Evolutionary conservation across 2,113 vertebrate genomes (phyloP).

Genomic region (Atlantisia rogersi): DNA sequence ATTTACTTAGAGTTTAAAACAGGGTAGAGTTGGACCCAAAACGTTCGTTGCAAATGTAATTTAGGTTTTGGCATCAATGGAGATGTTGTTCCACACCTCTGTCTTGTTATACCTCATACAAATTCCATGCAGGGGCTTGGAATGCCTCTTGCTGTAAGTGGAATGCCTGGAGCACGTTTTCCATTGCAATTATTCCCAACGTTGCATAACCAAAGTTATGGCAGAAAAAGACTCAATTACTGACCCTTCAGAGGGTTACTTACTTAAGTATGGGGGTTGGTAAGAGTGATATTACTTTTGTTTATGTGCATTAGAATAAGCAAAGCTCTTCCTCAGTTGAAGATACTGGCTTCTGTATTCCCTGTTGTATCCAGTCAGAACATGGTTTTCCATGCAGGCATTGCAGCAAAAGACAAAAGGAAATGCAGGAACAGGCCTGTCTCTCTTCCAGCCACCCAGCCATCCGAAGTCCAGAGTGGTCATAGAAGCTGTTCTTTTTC

Average conservation of each 20-base stretch:
- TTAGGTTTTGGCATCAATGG: background rate
- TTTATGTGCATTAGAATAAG: background rate
- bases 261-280: background rate
- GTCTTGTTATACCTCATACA: background rate
- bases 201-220: background rate
- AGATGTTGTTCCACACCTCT: background rate
- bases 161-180: background rate
- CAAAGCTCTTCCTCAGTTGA: background rate
- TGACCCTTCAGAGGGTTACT: background rate
- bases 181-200: background rate
- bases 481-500: constrained; percentile 32
- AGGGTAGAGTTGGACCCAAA: background rate
- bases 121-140: background rate
- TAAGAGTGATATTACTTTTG: background rate
- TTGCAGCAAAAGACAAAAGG: background rate
- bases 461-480: background rate
- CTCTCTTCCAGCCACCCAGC: background rate
- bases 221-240: background rate
- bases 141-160: background rate
- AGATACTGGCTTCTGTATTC: background rate
- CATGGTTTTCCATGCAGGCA: rapidly evolving
- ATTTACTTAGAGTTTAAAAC: background rate
- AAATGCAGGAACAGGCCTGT: background rate
- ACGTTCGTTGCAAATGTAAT: background rate
- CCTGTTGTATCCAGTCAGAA: rapidly evolving